A percentile compares a stretch with the other conserved stretches of the same genome.
phyloP scores from a whole-genome alignment of 2,797 vertebrate genomes.

The Allobates femoralis region DNA sequence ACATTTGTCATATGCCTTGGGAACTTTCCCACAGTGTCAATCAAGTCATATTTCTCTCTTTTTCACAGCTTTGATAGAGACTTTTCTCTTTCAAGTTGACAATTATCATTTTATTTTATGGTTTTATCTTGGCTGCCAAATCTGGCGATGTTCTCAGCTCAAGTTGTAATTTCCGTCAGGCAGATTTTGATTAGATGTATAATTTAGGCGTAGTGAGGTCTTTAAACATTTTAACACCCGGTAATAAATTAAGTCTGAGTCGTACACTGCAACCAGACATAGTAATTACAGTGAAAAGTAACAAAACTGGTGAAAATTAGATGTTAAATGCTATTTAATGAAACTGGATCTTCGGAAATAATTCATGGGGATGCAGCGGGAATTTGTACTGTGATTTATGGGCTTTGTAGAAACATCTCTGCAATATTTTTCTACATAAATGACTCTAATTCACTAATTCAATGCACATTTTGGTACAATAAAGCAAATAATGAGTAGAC shows the following conservation, averaged over 20 bases:
- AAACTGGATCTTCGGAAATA: background rate
- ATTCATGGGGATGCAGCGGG: background rate
- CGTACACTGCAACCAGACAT: background rate
- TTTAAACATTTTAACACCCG: slow-evolving; percentile 41
- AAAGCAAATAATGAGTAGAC: background rate
- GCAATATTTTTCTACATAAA: background rate
- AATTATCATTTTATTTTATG: slow-evolving; percentile 30
- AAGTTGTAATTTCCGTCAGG: slow-evolving; percentile 36
- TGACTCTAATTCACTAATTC: background rate
- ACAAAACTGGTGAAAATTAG: slow-evolving; percentile 21
- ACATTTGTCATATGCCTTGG: background rate
- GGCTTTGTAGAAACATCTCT: background rate
- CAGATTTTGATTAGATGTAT: slow-evolving; percentile 34
- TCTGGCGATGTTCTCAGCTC: slow-evolving; percentile 4
- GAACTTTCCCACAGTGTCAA: background rate
- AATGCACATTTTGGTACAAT: background rate
- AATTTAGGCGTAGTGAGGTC: slow-evolving; percentile 38
- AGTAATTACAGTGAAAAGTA: slow-evolving; percentile 46
- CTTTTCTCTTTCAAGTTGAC: background rate
- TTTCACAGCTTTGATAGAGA: background rate
- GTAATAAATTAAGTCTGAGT: slow-evolving; percentile 31
- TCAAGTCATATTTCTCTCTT: background rate
- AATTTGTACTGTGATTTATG: slow-evolving; percentile 3
- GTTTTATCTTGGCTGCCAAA: slow-evolving; percentile 13
- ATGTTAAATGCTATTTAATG: slow-evolving; percentile 23